Conservation (phyloP, 2,113 vertebrate genomes). For the Lipotes vexillifer region DNA sequence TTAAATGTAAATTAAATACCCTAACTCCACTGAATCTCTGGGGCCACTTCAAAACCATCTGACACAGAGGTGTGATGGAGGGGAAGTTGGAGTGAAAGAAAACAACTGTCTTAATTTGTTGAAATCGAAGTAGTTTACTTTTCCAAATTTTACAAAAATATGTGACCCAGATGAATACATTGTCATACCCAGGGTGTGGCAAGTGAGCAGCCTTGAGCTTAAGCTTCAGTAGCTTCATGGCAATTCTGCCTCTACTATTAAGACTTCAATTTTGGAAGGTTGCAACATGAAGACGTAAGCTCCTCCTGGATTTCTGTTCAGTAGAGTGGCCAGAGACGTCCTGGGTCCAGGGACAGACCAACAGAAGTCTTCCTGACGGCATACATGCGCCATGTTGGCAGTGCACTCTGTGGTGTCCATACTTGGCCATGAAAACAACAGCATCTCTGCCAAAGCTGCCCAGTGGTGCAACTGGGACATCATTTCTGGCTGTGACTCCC, state of each 20-base stretch:
- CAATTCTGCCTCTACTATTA: neutral
- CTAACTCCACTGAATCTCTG: neutral
- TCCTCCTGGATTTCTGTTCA: neutral
- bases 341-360: neutral
- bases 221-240: neutral
- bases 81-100: neutral
- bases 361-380: neutral
- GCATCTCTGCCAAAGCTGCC: neutral
- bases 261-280: neutral
- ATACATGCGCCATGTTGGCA: rapidly evolving
- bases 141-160: neutral
- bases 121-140: neutral
- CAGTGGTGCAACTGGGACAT: too few species aligned
- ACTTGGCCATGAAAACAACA: neutral
- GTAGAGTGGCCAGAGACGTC: neutral
- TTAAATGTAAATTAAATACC: neutral
- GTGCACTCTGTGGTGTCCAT: neutral
- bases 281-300: neutral
- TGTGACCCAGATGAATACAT: neutral
- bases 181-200: neutral
- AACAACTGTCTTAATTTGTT: neutral
- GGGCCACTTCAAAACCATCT: neutral
- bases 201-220: neutral
- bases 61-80: neutral
- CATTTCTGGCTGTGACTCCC: neutral